Evolutionary conservation across 1,140 invertebrate species (phyloP), one percentile per base, ranked within the genome.

Genomic region (Drosophila quadrilineata): DNA sequence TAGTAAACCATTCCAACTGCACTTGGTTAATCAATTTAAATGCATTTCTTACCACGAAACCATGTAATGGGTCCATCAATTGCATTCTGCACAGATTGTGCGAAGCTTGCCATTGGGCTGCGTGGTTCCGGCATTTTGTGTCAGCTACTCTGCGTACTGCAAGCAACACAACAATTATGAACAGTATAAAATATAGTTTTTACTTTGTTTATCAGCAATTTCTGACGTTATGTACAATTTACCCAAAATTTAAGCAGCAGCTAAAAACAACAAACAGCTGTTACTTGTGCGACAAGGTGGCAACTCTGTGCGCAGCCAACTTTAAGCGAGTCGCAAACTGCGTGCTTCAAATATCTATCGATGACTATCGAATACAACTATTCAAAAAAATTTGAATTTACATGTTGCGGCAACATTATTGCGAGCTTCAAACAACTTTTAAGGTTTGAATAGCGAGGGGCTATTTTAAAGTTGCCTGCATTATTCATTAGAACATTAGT

Each of bases 21-120:
- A 10, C 1, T n/a, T 56, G 10, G 14, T 6, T 5, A n/a, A 3
- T 2, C 12, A 16, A 9, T 36, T 26, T 14, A 24, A 9, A 8
- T 38, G 3, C 10, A 16, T 4, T 28, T 35, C 68, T 49, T 77
- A 94, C 94, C 93, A 90, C 93, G 90, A 68, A 94, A 92, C 90
- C 92, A 93, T 31, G 92, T 93, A 57, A 94, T 92, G 8, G 94
- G 94, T 26, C 85, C 72, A 79, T 94, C 93, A 6, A 94, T 67
- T 1, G 91, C 74, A 58, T 89, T 90, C 31, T 88, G 89, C 9
- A 93, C 29, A n/a, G 90, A 87, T 62, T 88, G 89, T 16, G 88
- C 75, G 74, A 93, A 92, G 21, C 89, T 90, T 58, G 90, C 90
- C 80, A 92, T 91, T 26, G 88, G 85, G 57, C 76, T 89, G 58